Evolutionary conservation across 2,113 vertebrate species (phyloP).

Genomic region (Sminthopsis crassicaudata): DNA sequence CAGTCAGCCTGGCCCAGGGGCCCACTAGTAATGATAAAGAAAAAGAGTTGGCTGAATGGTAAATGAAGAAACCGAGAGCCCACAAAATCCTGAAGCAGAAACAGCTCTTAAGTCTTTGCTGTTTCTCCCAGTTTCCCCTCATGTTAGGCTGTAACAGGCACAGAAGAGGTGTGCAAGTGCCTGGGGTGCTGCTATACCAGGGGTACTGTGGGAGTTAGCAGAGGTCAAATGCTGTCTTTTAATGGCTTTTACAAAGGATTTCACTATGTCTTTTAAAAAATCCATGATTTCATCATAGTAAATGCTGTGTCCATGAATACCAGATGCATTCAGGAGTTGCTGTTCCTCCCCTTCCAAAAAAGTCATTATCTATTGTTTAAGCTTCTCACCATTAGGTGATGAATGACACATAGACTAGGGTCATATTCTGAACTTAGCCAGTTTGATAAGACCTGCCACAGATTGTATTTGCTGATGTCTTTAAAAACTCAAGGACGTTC

Average conservation of each 20-base stretch:
- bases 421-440: neutral
- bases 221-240: neutral
- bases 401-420: neutral
- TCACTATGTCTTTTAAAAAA: neutral
- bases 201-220: neutral
- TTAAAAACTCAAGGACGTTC: neutral
- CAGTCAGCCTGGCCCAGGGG: neutral
- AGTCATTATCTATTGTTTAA: neutral
- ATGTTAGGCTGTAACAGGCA: constrained; percentile 19
- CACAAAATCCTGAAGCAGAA: neutral
- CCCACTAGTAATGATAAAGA: neutral
- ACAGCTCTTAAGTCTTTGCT: neutral
- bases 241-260: neutral
- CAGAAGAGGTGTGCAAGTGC: neutral
- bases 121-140: neutral
- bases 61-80: neutral
- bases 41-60: neutral
- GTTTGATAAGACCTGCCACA: neutral
- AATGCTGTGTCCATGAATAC: neutral
- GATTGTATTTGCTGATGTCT: neutral
- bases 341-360: neutral
- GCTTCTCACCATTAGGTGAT: neutral
- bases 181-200: neutral
- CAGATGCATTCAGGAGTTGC: neutral
- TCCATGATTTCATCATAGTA: neutral